Base-by-base conservation (phyloP, 2,797 vertebrate genomes). In the Artibeus lituratus region DNA sequence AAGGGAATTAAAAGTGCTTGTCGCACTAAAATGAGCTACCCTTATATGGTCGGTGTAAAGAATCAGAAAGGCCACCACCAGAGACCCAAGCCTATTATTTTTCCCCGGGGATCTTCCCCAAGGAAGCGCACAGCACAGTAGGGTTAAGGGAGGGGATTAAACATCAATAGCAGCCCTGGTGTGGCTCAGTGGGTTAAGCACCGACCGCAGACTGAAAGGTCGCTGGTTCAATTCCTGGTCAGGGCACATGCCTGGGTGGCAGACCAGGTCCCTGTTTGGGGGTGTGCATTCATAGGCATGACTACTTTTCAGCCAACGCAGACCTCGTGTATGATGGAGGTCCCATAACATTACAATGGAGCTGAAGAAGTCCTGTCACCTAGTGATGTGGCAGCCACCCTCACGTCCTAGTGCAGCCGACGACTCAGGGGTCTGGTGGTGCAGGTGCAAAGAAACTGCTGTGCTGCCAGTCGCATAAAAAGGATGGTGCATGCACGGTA, bases 131-230 rank as follows among this genome's bases (percentile, higher is more conserved):
- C 37, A 77, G 37, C 14, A 11, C 29, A n/a, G 62, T 39, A 10
- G 29, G 15, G 21, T 90, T n/a, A 62, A 82, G 51, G 74, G 26
- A 73, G 22, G 24, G 19, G 5, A 87, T n/a, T 87, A 86, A 39
- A 39, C 85, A 90, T 77, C 47, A 57, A 92, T 22, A 86, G 67
- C 16, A 47, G 62, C 62, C 62, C 32, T 65, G 62, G 62, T 16
- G 32, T 65, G 62, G 32, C 62, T 65, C 29, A 65, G 62, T 65
- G 62, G 14, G 62, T 65, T n/a, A 14, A 65, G 62, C 7, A 1
- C 32, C 2, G 62, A n/a, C 62, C n/a, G 62, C 29, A 65, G 16
- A 65, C 29, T 65, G 62, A n/a, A 65, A 32, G 32, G 32, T n/a
- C 6, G 3, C 32, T 26, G 32, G 62, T 65, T 65, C 62, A n/a